phyloP scores from a whole-genome alignment of 2,888 invertebrate species.

The Phrixothrix hirtus region DNA sequence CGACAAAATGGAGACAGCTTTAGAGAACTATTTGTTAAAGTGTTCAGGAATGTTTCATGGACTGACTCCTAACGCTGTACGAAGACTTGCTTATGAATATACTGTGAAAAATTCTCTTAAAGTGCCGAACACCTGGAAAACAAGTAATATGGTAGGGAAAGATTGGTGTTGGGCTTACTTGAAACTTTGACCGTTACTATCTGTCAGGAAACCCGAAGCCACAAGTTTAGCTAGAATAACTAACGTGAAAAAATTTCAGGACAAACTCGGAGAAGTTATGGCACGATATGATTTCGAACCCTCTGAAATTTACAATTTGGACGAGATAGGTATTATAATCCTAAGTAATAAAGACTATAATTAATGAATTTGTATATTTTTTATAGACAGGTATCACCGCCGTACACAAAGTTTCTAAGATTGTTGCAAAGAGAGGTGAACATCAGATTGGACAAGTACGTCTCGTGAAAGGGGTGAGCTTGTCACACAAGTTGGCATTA shows the following conservation, averaged over 20 bases:
- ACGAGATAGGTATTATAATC: background rate
- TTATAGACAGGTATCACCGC: constrained; percentile 1
- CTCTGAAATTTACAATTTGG: background rate
- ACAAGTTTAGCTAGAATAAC: constrained; percentile 39
- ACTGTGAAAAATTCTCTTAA: constrained; percentile 26
- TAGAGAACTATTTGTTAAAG: background rate
- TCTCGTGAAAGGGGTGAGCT: constrained; percentile 28
- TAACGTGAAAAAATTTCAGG: constrained; percentile 27
- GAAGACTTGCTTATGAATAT: constrained; percentile 35
- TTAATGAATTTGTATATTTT: no score
- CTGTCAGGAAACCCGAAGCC: constrained; percentile 38
- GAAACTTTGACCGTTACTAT: constrained; percentile 34
- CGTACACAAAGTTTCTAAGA: constrained; percentile 30
- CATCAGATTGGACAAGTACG: constrained; percentile 33
- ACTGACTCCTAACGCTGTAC: constrained; percentile 30
- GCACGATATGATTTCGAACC: background rate
- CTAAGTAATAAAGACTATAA: no score
- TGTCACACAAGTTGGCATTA: constrained; percentile 26
- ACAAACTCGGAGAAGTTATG: background rate
- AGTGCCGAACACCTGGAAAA: constrained; percentile 33
- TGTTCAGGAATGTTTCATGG: constrained; percentile 21
- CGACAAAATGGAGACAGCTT: background rate
- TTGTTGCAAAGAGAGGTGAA: constrained; percentile 33
- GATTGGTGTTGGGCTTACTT: constrained; percentile 41
- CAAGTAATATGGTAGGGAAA: constrained; percentile 33